Percentiles rank a stretch among this genome's conserved stretches.
Evolutionary conservation across 2,797 vertebrate genomes (phyloP).

Genomic region (Melanogrammus aeglefinus): DNA sequence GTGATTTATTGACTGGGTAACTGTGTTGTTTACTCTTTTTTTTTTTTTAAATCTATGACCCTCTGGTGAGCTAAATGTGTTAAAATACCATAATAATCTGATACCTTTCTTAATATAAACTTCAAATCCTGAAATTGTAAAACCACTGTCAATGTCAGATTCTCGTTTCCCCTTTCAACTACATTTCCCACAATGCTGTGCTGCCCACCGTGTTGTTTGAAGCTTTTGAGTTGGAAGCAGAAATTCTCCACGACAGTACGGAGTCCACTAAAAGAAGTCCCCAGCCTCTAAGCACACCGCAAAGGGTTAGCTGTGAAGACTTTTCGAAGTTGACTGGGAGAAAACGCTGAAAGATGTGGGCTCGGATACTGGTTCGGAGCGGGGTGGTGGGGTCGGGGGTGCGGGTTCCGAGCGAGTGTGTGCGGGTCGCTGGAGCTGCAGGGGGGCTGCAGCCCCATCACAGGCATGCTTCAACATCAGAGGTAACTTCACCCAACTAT

Average conservation of each 20-base stretch:
- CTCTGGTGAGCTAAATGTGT: neutral
- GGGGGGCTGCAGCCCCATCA: slow-evolving; percentile 23
- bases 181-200: slow-evolving; percentile 65
- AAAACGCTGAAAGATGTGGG: slow-evolving; percentile 55
- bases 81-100: neutral
- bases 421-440: slow-evolving; percentile 40
- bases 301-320: neutral
- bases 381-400: slow-evolving; percentile 39
- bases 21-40: neutral
- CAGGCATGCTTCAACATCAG: slow-evolving; percentile 56
- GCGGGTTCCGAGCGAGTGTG: slow-evolving; percentile 47
- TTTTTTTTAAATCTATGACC: neutral
- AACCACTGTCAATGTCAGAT: neutral
- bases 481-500: slow-evolving; percentile 51
- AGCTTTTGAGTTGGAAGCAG: slow-evolving; percentile 45
- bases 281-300: slow-evolving; percentile 27
- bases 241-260: slow-evolving; percentile 23
- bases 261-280: slow-evolving; percentile 44
- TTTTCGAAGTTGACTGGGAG: slow-evolving; percentile 11
- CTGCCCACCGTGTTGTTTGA: slow-evolving; percentile 10
- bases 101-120: neutral
- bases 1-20: neutral
- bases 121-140: neutral
- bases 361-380: slow-evolving; percentile 45
- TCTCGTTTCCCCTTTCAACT: slow-evolving; percentile 42